Base-by-base conservation (phyloP, 1,140 invertebrate species). In the Acromyrmex heyeri region DNA sequence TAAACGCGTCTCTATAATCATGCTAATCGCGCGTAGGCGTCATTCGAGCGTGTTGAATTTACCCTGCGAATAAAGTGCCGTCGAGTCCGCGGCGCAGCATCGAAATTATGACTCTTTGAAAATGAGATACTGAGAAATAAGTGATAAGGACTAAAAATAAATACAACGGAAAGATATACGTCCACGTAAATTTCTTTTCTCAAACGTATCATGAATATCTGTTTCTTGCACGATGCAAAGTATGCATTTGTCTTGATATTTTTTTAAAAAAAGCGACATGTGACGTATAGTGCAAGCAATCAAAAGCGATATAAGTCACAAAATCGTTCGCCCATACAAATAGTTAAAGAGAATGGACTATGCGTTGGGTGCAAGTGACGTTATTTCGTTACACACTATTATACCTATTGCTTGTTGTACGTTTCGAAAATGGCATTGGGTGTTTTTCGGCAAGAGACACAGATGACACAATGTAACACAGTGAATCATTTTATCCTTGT, bases 1-100 rank as follows among this genome's bases (percentile, higher is more conserved):
- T 90, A 90, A 90, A 83, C 67, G 86, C 81, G 62, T 90, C 86
- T 90, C 62, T 65, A 86, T 83, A 86, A 90, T 88, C 82, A 65
- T 79, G 89, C 72, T 88, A 90, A 86, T 90, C 82, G 59, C 55
- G 34, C 79, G 27, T 38, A n/a, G 70, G 82, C 70, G 72, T 55
- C 48, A 62, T 86, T 14, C 57, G 59, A n/a, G 14, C 48, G 16
- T 21, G 10, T 44, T 82, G 38, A 70, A 72, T 50, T 48, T 50
- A 73, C n/a, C 14, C 18, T 7, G 53, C 69, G 55, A 62, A 50
- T 73, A 48, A 83, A 73, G 44, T 30, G 18, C 53, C 34, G n/a
- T 82, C 67, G 53, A 44, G 34, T 21, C 59, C 7, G n/a, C 55
- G 38, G 14, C 16, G 65, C 55, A 44, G 12, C 10, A 18, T 7